A percentile compares a stretch with the other conserved stretches of the same genome.
phyloP scores from a whole-genome alignment of 2,797 vertebrate genomes.

The Leptodactylus fallax region DNA sequence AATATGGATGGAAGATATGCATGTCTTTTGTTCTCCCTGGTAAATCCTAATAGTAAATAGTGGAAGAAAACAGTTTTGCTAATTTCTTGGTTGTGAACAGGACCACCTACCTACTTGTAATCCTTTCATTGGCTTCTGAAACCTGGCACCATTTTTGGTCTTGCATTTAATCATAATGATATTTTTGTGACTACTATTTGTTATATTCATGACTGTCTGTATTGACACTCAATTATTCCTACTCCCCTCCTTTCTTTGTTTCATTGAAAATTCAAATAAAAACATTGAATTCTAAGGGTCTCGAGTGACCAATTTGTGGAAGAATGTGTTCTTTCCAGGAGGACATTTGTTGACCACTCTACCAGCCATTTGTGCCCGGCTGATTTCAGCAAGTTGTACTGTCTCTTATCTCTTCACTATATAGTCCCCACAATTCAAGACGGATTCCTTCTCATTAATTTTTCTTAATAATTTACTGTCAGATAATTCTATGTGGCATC shows the following conservation, averaged over 20 bases:
- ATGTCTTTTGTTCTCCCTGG: background rate
- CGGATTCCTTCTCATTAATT: background rate
- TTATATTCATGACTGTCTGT: too few species aligned
- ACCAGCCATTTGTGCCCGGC: too few species aligned
- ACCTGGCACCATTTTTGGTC: background rate
- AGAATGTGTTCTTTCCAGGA: background rate
- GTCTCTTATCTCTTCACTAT: too few species aligned
- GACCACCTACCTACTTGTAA: background rate
- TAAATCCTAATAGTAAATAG: background rate
- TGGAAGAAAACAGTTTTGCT: background rate
- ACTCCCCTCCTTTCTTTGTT: too few species aligned
- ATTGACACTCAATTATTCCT: too few species aligned
- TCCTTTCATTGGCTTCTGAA: background rate
- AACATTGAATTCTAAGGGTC: too few species aligned
- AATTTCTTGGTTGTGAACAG: background rate
- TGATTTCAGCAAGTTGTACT: conserved; percentile 1
- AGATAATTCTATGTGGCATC: background rate
- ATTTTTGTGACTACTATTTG: too few species aligned
- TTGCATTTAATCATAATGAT: too few species aligned
- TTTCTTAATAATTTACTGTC: background rate
- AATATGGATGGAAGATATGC: background rate
- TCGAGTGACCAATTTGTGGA: background rate
- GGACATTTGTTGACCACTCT: background rate
- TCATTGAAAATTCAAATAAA: too few species aligned
- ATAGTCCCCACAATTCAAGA: too few species aligned